A percentile compares a stretch with the other conserved stretches of the same genome.
Conservation (phyloP, 2,797 vertebrate genomes). For the Pangasius larnaudii region DNA sequence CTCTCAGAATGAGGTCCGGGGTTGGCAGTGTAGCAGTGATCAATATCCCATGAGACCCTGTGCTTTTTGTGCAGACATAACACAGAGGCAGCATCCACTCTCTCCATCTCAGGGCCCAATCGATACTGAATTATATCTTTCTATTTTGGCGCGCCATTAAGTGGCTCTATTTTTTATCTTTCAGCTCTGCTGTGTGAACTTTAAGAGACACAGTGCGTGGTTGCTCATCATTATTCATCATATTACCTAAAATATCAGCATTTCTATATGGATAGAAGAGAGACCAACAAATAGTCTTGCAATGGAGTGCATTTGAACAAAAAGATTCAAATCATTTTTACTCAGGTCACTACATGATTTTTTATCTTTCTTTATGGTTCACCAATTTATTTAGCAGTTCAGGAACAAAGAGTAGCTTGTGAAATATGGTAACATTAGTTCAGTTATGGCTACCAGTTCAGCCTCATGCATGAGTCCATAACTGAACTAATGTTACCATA, state of each 20-base stretch:
- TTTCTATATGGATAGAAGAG: not conserved
- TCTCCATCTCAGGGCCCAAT: slow-evolving; percentile 63
- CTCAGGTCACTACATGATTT: not conserved
- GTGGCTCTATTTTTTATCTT: slow-evolving; percentile 67
- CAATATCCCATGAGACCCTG: slow-evolving; percentile 47
- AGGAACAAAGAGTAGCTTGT: not conserved
- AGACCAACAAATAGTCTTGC: not conserved
- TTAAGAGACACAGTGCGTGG: not conserved
- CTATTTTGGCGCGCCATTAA: slow-evolving; percentile 73
- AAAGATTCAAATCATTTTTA: not conserved
- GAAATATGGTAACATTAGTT: not conserved
- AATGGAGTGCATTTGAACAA: not conserved
- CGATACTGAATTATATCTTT: slow-evolving; percentile 78
- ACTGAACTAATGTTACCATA: not conserved
- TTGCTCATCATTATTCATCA: not conserved
- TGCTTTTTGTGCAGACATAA: slow-evolving; percentile 54
- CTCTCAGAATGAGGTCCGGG: slow-evolving; percentile 47
- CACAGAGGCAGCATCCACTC: slow-evolving; percentile 44
- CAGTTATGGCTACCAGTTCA: too few species aligned
- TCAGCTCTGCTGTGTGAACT: slow-evolving; percentile 18
- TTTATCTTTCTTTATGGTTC: not conserved
- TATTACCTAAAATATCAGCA: not conserved
- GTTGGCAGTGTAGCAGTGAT: slow-evolving; percentile 37
- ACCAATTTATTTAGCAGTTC: not conserved
- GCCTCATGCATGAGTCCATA: not conserved